Conservation (phyloP, 2,888 invertebrate species). For the Heliconius charithonia region DNA sequence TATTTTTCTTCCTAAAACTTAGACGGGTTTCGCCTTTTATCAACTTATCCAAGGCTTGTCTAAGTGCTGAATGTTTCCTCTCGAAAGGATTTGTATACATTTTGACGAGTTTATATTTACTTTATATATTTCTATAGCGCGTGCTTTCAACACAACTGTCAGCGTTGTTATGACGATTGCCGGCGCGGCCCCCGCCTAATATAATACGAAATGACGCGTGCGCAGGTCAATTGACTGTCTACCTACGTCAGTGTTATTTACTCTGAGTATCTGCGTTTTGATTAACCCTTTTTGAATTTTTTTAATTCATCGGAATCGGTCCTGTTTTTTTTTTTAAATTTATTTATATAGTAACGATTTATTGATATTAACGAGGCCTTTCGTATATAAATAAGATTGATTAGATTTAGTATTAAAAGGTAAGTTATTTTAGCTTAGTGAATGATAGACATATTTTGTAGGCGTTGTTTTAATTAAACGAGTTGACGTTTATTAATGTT, state of each 20-base stretch:
- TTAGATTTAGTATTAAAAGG: neutral
- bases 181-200: constrained; percentile 58
- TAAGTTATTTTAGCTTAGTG: neutral
- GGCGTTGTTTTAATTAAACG: neutral
- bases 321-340: no score
- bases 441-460: neutral
- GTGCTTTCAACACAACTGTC: constrained; percentile 58
- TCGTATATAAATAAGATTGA: neutral
- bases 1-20: constrained; percentile 70
- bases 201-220: constrained; percentile 58
- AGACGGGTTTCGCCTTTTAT: constrained; percentile 78
- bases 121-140: constrained; percentile 44
- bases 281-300: constrained; percentile 10
- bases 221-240: constrained; percentile 57
- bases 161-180: constrained; percentile 52
- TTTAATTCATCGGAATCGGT: neutral
- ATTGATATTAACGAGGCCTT: neutral
- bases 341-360: neutral
- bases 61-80: constrained; percentile 86
- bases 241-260: constrained; percentile 43
- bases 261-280: neutral
- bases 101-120: constrained; percentile 50
- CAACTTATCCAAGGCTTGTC: constrained; percentile 86
- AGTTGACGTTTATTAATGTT: constrained; percentile 5
- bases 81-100: constrained; percentile 89